These are phyloP conservation scores for Dermatemys mawii DNA, from an alignment of 2,113 vertebrate genomes.

Conservation along the genomic window DNA sequence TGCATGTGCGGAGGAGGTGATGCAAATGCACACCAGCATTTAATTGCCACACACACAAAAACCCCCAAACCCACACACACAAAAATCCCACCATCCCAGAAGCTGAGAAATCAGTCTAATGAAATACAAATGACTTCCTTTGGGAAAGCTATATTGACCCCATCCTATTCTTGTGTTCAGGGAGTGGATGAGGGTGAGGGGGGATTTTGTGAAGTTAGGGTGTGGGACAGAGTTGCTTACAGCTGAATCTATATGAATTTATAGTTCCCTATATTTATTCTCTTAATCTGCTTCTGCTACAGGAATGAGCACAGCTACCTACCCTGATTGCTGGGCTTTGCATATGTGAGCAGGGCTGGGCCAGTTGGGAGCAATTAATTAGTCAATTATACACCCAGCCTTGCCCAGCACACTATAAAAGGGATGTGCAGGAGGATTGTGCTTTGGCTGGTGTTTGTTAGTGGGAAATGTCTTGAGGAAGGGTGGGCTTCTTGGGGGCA, in stretches of 20 bases:
- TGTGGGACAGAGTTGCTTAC: neutral
- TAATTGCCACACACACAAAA: neutral
- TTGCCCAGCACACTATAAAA: neutral
- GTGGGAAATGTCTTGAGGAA: neutral
- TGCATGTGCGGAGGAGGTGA: neutral
- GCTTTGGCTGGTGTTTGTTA: neutral
- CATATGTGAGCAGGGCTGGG: accelerated
- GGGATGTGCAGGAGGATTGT: neutral
- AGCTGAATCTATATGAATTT: neutral
- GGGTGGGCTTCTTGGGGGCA: neutral
- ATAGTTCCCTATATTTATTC: neutral
- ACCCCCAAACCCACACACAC: too few species aligned
- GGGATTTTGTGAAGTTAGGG: neutral
- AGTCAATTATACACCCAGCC: neutral
- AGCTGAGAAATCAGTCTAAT: slow-evolving; percentile 1
- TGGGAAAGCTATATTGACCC: neutral
- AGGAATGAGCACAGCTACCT: accelerated
- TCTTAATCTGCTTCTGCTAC: neutral
- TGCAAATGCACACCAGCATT: neutral
- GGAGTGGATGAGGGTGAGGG: neutral
- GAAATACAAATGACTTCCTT: slow-evolving; percentile 18
- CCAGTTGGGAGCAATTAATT: neutral
- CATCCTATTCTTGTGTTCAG: neutral
- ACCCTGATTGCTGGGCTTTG: accelerated
- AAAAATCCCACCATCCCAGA: neutral